A percentile compares a stretch with the other conserved stretches of the same genome.
Conservation (phyloP, 2,888 invertebrate species). For the Drosophila subquinaria region DNA sequence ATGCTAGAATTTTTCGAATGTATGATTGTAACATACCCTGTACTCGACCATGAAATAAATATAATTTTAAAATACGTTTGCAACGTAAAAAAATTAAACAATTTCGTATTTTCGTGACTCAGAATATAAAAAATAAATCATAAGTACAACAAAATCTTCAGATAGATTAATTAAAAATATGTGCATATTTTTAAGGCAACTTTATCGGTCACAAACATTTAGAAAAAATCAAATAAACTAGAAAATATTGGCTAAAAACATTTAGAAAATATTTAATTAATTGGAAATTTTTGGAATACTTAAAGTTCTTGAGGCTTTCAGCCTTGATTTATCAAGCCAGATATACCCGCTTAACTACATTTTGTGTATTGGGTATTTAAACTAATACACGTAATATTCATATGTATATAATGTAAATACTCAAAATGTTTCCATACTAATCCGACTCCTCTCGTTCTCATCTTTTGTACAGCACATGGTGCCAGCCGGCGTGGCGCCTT, state of each 20-base stretch:
- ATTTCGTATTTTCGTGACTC: not conserved
- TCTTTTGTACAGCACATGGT: conserved; percentile 84
- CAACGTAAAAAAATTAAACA: not conserved
- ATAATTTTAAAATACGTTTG: not conserved
- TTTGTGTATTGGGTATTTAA: conserved; percentile 1
- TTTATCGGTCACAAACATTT: too few species aligned
- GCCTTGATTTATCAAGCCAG: not conserved
- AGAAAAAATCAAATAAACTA: too few species aligned
- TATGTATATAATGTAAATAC: conserved; percentile 36
- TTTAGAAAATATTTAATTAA: too few species aligned
- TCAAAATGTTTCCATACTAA: conserved; percentile 56
- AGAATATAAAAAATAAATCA: not conserved
- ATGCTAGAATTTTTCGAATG: not conserved
- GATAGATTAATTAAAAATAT: too few species aligned
- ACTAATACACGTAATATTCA: conserved; percentile 6
- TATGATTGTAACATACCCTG: conserved; percentile 9
- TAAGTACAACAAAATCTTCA: too few species aligned
- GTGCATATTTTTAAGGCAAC: not conserved
- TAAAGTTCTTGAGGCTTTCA: too few species aligned
- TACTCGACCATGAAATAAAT: not conserved
- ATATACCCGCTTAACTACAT: not conserved
- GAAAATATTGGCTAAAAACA: too few species aligned
- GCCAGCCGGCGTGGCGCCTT: conserved; percentile 85
- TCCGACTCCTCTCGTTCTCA: conserved; percentile 37
- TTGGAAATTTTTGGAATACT: too few species aligned